A percentile compares a stretch with the other conserved stretches of the same genome.
These are phyloP conservation scores for Microctonus aethiopoides DNA, from an alignment of 2,888 invertebrate species.

Conservation along the genomic window DNA sequence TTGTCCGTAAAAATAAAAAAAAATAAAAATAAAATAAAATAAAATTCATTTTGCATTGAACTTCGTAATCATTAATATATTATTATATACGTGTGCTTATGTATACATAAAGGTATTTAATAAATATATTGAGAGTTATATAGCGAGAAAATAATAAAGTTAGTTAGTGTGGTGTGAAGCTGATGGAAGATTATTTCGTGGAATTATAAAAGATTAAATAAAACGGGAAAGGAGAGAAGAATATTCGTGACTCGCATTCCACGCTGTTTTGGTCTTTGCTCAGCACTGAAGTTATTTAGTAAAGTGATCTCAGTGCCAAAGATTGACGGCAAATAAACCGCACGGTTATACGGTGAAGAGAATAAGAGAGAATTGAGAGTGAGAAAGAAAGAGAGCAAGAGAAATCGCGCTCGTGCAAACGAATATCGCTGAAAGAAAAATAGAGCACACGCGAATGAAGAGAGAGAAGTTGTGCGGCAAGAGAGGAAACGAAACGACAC, in stretches of 20 bases:
- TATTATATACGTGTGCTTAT: neutral
- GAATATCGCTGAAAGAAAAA: neutral
- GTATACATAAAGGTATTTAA: neutral
- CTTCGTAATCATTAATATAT: too few relatives aligned
- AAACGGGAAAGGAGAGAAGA: neutral
- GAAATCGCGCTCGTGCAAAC: too few relatives aligned
- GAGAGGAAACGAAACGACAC: slow-evolving; percentile 7
- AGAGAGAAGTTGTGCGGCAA: neutral
- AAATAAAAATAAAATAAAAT: too few relatives aligned
- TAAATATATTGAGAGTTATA: neutral
- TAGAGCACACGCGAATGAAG: neutral
- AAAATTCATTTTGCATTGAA: too few relatives aligned
- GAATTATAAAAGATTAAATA: too few relatives aligned
- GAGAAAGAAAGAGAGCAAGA: too few relatives aligned
- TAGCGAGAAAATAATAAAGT: too few relatives aligned
- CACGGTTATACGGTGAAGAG: neutral
- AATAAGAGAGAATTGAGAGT: neutral
- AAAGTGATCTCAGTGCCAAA: slow-evolving; percentile 35
- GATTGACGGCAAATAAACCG: slow-evolving; percentile 13
- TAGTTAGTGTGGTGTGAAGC: too few relatives aligned
- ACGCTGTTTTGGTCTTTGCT: neutral
- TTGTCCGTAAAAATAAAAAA: neutral
- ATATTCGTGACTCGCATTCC: slow-evolving; percentile 10
- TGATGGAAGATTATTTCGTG: too few relatives aligned
- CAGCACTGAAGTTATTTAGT: neutral